phyloP scores from a whole-genome alignment of 2,113 vertebrate species.

The Crocuta crocuta region DNA sequence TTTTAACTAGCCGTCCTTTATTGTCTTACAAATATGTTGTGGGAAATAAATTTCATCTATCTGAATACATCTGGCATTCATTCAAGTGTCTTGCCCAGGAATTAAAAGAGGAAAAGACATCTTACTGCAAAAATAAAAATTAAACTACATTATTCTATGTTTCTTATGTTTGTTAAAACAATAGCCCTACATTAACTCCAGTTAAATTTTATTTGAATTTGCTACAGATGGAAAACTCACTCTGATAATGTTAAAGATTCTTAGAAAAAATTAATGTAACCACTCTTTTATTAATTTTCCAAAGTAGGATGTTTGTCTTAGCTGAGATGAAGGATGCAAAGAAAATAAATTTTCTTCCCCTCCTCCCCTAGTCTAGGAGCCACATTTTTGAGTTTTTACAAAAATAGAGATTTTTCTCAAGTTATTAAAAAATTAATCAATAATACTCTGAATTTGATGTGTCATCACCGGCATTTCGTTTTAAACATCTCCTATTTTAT shows the following conservation, averaged over 20 bases:
- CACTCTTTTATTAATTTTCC: neutral
- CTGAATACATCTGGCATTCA: neutral
- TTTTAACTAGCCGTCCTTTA: neutral
- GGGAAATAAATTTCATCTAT: neutral
- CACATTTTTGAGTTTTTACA: neutral
- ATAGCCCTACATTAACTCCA: neutral
- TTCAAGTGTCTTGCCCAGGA: neutral
- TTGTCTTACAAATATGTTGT: neutral
- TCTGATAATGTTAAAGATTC: neutral
- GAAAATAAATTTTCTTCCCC: neutral
- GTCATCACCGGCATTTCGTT: neutral
- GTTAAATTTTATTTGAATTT: conserved; percentile 42
- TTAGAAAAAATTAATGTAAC: neutral
- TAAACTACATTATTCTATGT: neutral
- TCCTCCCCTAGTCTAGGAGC: neutral
- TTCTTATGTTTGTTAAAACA: neutral
- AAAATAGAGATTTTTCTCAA: neutral
- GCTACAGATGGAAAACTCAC: neutral
- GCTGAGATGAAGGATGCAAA: neutral
- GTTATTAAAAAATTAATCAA: neutral
- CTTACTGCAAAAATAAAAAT: neutral
- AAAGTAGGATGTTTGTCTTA: neutral
- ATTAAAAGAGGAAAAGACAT: neutral
- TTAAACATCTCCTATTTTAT: neutral
- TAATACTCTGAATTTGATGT: neutral